Evolutionary conservation across 64 coral and sea anemone genomes (phyloP), one percentile per base, ranked within the genome.

Genomic region (Acropora tenuis): DNA sequence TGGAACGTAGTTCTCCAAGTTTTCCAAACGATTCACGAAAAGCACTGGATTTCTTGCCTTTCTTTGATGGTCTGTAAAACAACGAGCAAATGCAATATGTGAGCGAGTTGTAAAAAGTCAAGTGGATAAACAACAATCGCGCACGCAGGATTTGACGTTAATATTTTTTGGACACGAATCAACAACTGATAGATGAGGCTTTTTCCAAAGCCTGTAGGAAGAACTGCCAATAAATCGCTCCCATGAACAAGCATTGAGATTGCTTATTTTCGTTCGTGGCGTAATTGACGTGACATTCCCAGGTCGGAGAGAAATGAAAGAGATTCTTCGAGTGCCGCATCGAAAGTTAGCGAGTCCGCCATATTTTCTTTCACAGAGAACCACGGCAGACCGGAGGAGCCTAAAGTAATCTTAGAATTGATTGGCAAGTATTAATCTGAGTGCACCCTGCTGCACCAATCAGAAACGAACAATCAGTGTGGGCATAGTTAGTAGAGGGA

Each of bases 21-120:
- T 83, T 65, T 83, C 80, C 80, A 83, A 83, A 83, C 19, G 80
- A 19, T 63, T 83, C 80, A 49, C 57, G 57, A 30, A 83, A 83
- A 61, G 80, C 80, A 30, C 20, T 43, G 48, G 80, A 55, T 61
- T 55, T 43, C 50, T 83, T 83, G 30, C 52, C 53, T 83, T 83
- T 83, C 63, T 44, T 60, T 83, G 80, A 2, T 61, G 53, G 50
- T 42, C 57, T 83, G 53, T 83, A 41, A 83, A 61, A 55, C 6
- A 83, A 18, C 15, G 63, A 18, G 43, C 47, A 42, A 83, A 55
- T 55, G 52, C 52, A 55, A 55, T 55, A 55, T 55, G 52, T 55
- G 52, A 55, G 52, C 52, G 52, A 55, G 52, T 55, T 55, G 52
- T 55, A 55, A 2, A 55, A 55, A 55, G 52, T 55, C 10, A 55